Percentiles rank a stretch among this genome's conserved stretches.
phyloP scores from a whole-genome alignment of 2,888 invertebrate species.

The Drosophila prolongata region DNA sequence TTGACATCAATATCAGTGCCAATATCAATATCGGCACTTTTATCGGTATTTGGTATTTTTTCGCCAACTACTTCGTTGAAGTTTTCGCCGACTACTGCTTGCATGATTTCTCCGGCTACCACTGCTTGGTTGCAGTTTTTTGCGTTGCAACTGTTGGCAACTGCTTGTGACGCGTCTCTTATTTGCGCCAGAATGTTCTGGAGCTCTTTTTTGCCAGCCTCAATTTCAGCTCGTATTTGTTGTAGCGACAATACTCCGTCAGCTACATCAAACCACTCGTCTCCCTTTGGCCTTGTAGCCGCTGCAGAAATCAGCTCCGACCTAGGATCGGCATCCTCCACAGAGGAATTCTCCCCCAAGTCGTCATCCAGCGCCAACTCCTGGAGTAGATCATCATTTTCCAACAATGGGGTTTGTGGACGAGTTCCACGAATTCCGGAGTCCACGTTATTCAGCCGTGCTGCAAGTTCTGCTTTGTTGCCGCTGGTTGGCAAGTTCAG shows the following conservation, averaged over 20 bases:
- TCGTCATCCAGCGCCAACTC: not conserved
- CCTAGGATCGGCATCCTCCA: not conserved
- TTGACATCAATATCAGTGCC: too few relatives aligned
- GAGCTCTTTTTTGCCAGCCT: not conserved
- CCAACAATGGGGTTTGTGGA: too few relatives aligned
- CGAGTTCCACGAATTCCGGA: too few relatives aligned
- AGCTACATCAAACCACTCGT: too few relatives aligned
- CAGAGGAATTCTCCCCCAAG: not conserved
- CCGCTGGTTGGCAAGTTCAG: too few relatives aligned
- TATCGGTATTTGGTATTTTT: not conserved
- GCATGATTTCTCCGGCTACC: not conserved
- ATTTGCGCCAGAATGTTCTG: not conserved
- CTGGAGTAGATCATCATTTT: not conserved
- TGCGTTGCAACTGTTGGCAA: not conserved
- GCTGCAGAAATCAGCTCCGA: not conserved
- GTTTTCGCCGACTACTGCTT: not conserved
- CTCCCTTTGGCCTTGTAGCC: not conserved
- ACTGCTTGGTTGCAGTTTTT: slow-evolving; percentile 1
- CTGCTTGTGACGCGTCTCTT: not conserved
- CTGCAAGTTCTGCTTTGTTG: not conserved
- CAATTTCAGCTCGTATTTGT: not conserved
- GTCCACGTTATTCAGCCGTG: not conserved
- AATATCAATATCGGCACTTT: not conserved
- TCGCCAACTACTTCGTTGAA: too few relatives aligned
- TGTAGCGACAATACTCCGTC: not conserved